Conservation (phyloP, 2,797 vertebrate species). For the Molossus alvarezi region DNA sequence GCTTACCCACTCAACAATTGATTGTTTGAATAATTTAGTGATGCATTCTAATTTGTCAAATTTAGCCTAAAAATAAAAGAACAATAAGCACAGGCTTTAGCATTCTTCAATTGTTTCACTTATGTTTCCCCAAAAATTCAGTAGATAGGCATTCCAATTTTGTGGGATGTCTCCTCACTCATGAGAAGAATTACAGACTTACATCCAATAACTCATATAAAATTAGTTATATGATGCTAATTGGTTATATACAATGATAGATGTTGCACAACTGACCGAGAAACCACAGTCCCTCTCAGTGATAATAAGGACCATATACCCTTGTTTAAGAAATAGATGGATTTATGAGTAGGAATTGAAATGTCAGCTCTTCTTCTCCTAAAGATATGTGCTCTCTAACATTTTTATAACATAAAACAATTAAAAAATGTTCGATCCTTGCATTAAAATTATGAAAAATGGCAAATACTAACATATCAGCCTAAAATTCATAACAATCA, state of each 20-base stretch:
- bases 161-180: background rate
- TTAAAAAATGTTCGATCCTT: background rate
- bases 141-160: background rate
- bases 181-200: background rate
- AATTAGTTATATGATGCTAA: background rate
- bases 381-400: background rate
- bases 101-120: background rate
- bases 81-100: background rate
- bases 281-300: background rate
- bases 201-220: background rate
- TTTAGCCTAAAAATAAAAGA: background rate
- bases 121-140: background rate
- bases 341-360: background rate
- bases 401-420: background rate
- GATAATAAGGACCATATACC: background rate
- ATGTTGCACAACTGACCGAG: background rate
- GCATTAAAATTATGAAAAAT: background rate
- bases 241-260: background rate
- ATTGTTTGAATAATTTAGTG: constrained; percentile 35
- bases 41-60: constrained; percentile 16
- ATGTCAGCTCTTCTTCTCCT: background rate
- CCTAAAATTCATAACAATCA: background rate
- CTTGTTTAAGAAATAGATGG: background rate
- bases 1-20: background rate
- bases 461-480: background rate